Conservation (phyloP, 2,888 invertebrate species). For the Drosophila hamatofila region DNA sequence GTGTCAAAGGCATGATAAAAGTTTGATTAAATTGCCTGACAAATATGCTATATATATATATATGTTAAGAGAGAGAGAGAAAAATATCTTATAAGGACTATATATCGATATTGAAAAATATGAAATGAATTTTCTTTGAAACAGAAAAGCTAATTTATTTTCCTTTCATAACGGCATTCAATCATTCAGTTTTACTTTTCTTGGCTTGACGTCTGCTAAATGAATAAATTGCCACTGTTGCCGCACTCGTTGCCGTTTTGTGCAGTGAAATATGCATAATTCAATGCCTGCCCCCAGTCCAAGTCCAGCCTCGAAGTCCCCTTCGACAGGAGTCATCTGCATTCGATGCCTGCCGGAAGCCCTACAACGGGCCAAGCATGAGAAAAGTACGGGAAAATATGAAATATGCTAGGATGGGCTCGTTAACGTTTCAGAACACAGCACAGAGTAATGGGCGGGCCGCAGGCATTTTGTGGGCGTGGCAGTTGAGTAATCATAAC, state of each 20-base stretch:
- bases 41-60: slow-evolving; percentile 4
- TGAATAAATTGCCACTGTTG: slow-evolving; percentile 60
- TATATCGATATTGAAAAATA: slow-evolving; percentile 3
- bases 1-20: slow-evolving; percentile 16
- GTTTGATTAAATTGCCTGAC: slow-evolving; percentile 11
- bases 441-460: neutral
- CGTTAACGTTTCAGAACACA: slow-evolving; percentile 61
- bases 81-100: neutral
- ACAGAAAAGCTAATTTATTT: slow-evolving; percentile 4
- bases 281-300: slow-evolving; percentile 49
- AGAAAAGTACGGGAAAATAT: slow-evolving; percentile 41
- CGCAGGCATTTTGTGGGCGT: neutral
- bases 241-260: slow-evolving; percentile 29
- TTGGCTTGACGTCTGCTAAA: slow-evolving; percentile 29
- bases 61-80: neutral
- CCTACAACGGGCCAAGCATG: slow-evolving; percentile 12
- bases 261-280: slow-evolving; percentile 71
- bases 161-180: slow-evolving; percentile 2
- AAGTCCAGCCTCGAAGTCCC: neutral
- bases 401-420: slow-evolving; percentile 62
- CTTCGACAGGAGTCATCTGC: slow-evolving; percentile 22
- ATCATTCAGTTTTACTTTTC: slow-evolving; percentile 5
- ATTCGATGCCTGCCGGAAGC: slow-evolving; percentile 23
- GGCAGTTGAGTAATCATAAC: slow-evolving; percentile 58
- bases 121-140: slow-evolving; percentile 4